Percentiles rank a stretch among this genome's conserved stretches.
Evolutionary conservation across 2,797 vertebrate species (phyloP).

Genomic region (Rhyacichthys aspro): DNA sequence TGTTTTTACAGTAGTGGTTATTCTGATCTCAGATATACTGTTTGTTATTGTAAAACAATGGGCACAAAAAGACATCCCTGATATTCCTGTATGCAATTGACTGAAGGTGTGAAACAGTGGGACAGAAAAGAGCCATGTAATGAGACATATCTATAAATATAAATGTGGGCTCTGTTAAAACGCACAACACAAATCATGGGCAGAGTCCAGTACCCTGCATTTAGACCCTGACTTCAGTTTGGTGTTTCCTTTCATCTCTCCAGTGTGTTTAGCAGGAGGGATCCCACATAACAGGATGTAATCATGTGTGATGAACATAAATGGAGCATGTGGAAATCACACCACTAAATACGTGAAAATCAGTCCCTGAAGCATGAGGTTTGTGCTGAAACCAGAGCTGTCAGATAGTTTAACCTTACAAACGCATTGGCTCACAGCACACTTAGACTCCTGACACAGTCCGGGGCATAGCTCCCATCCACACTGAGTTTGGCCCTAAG

Average conservation of each 20-base stretch:
- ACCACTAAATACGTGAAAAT: slow-evolving; percentile 60
- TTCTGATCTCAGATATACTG: too few species aligned
- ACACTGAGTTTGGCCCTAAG: slow-evolving; percentile 41
- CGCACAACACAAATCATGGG: slow-evolving; percentile 2
- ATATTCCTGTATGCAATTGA: too few species aligned
- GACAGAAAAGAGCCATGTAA: neutral
- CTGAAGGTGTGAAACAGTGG: too few species aligned
- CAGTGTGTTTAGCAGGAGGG: slow-evolving; percentile 5
- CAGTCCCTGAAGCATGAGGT: slow-evolving; percentile 44
- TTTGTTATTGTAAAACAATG: too few species aligned
- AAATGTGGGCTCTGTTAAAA: neutral
- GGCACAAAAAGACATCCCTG: too few species aligned
- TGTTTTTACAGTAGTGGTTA: too few species aligned
- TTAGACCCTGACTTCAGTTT: slow-evolving; percentile 19
- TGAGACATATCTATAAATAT: neutral
- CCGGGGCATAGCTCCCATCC: slow-evolving; percentile 29
- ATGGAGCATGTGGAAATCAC: slow-evolving; percentile 66
- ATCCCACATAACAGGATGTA: slow-evolving; percentile 39
- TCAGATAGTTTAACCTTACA: slow-evolving; percentile 67
- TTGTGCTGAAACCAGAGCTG: slow-evolving; percentile 56
- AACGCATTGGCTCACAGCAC: slow-evolving; percentile 40
- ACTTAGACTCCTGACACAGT: slow-evolving; percentile 42
- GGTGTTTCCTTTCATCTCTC: slow-evolving; percentile 22
- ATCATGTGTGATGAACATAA: slow-evolving; percentile 64
- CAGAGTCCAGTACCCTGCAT: slow-evolving; percentile 13